Evolutionary conservation across 2,797 vertebrate genomes (phyloP), one percentile per base, ranked within the genome.

Genomic region (Xyrichtys novacula): DNA sequence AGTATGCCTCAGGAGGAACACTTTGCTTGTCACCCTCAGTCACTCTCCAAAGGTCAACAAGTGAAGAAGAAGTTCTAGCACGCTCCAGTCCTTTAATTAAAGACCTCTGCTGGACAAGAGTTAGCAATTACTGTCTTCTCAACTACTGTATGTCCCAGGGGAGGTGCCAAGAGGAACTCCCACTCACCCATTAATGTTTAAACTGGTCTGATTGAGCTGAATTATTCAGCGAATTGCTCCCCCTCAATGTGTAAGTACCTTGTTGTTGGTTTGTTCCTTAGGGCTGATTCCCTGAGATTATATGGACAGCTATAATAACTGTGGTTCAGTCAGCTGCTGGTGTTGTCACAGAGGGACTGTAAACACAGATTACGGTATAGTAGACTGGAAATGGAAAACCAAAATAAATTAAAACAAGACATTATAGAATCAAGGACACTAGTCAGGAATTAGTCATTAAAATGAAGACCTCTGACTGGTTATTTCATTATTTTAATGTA

Each of bases 221-320:
- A 93, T 93, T 84, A 92, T 94, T 92, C 80, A 94, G 65, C 39
- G 62, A 80, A 79, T 89, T 66, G 58, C 83, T 84, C 49, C 5
- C 76, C 62, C 71, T 71, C 66, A 63, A 29, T 60, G 72, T 64
- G 48, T 63, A 74, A 78, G 74, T 71, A 82, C 64, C 65, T 79
- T 22, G 65, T 68, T 68, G 70, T 80, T 76, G 74, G 65, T 80
- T 68, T 56, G 67, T 65, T 62, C 64, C 61, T 56, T 17, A 38
- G 54, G 66, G 34, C 71, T 31, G 47, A 53, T 31, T 67, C 58
- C 49, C 7, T 65, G 44, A 64, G 26, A 61, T 50, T 74, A 25
- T 42, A 54, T 42, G 15, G 36, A 19, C 40, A 70, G 67, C 34
- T 63, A 63, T 38, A 64, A 54, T 7, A 23, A 44, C 38, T 71